Evolutionary conservation across 2,113 vertebrate genomes (phyloP), one percentile per base, ranked within the genome.

Genomic region (Eulacestoma nigropectus): DNA sequence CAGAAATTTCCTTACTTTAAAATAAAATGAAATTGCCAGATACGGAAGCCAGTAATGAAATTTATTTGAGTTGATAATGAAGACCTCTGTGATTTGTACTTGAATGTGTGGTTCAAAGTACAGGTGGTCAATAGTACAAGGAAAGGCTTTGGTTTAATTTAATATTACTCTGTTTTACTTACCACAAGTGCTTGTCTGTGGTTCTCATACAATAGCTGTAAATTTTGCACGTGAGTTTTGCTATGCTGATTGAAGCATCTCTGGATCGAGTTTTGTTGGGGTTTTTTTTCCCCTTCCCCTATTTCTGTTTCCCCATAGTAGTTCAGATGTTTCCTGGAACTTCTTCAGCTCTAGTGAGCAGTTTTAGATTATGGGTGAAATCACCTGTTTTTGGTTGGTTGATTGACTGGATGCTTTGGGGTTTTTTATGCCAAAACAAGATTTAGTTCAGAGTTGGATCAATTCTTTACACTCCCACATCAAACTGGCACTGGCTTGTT

Each of bases 391-490:
- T 78, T 80, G 32, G 5, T 91, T 69, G 7, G 6, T 86, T 60
- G 46, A 27, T 46, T 64, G 70, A 41, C 16, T 57, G 63, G 53
- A 15, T 83, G 30, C 30, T 67, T 87, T 90, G 56, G 35, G 14
- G 8, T 18, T 68, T 87, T 91, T 87, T 81, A 33, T 50, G 11
- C 57, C 60, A 80, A 84, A 96, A 50, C 16, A 92, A 69, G 63
- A 33, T 78, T 56, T 44, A 79, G 49, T 89, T 97, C 78, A 95
- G 70, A 90, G 49, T 41, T 89, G 37, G 62, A 75, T 95, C 93
- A 77, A 75, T 94, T 87, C 32, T 88, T 94, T 89, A 72, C 16
- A 41, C 64, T 91, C 83, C 72, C 81, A 93, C 90, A 82, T 86
- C 67, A 93, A 79, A 86, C 89, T 76, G 49, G 41, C 4, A 0